Evolutionary conservation across 2,797 vertebrate species (phyloP).

Genomic region (Tachyglossus aculeatus): DNA sequence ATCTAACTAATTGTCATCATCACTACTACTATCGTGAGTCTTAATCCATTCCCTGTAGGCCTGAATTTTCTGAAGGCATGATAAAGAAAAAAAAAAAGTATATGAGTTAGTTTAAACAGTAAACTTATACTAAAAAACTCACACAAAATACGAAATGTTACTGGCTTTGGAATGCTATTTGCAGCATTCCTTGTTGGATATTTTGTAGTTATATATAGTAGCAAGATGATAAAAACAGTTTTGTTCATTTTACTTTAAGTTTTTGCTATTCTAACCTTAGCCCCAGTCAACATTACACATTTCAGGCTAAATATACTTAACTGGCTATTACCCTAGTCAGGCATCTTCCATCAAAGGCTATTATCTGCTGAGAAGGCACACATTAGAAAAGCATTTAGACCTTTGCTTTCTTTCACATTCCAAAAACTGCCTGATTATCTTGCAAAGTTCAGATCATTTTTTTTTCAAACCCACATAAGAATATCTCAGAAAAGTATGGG

Average conservation of each 20-base stretch:
- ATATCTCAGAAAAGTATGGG: slow-evolving; percentile 13
- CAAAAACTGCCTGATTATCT: no score
- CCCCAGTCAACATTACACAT: neutral
- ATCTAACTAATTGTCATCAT: slow-evolving; percentile 69
- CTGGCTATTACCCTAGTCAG: neutral
- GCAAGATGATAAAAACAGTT: neutral
- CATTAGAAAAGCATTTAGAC: neutral
- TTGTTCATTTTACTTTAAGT: no score
- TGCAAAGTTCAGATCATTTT: no score
- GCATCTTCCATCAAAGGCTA: neutral
- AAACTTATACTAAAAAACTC: slow-evolving; percentile 43
- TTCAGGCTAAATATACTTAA: slow-evolving; percentile 15
- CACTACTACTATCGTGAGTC: slow-evolving; percentile 83
- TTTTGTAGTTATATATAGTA: neutral
- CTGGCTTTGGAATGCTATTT: slow-evolving; percentile 30
- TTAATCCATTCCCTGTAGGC: slow-evolving; percentile 80
- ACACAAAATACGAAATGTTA: slow-evolving; percentile 49
- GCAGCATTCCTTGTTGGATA: slow-evolving; percentile 2
- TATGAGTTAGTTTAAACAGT: slow-evolving; percentile 62
- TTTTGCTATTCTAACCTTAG: no score
- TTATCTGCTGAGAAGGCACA: neutral
- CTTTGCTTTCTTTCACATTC: no score
- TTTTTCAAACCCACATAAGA: no score
- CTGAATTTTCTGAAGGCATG: slow-evolving; percentile 90
- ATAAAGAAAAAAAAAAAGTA: slow-evolving; percentile 79